These are phyloP conservation scores for Chelonus formosanus DNA, from an alignment of 2,888 invertebrate species.

Conservation along the genomic window DNA sequence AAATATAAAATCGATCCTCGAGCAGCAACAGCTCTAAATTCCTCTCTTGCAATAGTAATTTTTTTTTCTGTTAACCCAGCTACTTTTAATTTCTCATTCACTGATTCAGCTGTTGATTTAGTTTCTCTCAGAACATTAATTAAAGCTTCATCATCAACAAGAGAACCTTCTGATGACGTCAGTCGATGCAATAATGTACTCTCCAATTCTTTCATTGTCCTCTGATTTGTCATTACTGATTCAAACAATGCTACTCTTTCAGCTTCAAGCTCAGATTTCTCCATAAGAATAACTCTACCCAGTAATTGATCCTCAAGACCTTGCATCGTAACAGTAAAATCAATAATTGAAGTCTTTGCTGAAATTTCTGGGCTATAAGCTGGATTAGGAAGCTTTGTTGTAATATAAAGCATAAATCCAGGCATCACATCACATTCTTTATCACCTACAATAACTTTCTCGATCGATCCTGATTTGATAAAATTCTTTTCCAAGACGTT, in stretches of 20 bases:
- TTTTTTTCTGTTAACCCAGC: constrained; percentile 94
- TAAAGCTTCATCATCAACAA: constrained; percentile 95
- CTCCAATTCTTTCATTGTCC: constrained; percentile 95
- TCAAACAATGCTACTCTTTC: constrained; percentile 93
- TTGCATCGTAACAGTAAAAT: constrained; percentile 97
- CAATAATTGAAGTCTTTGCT: constrained; percentile 95
- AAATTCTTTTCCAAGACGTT: constrained; percentile 97
- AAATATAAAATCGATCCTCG: constrained; percentile 95
- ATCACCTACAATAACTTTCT: constrained; percentile 93
- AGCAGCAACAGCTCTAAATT: constrained; percentile 93
- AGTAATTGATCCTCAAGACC: constrained; percentile 95
- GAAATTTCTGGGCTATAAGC: constrained; percentile 97
- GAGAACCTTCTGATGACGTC: constrained; percentile 90
- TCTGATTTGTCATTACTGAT: constrained; percentile 95
- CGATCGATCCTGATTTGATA: constrained; percentile 95
- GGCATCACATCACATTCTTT: constrained; percentile 98
- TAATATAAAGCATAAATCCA: constrained; percentile 94
- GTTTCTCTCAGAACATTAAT: constrained; percentile 89
- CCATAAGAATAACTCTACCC: constrained; percentile 93
- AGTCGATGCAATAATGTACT: constrained; percentile 90
- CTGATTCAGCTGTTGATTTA: constrained; percentile 88
- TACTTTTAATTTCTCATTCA: constrained; percentile 90
- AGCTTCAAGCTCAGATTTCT: constrained; percentile 94
- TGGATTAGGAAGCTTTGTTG: constrained; percentile 95
- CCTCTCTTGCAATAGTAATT: constrained; percentile 92